Conservation (phyloP, 2,113 vertebrate genomes). For the Myrmecophaga tridactyla region DNA sequence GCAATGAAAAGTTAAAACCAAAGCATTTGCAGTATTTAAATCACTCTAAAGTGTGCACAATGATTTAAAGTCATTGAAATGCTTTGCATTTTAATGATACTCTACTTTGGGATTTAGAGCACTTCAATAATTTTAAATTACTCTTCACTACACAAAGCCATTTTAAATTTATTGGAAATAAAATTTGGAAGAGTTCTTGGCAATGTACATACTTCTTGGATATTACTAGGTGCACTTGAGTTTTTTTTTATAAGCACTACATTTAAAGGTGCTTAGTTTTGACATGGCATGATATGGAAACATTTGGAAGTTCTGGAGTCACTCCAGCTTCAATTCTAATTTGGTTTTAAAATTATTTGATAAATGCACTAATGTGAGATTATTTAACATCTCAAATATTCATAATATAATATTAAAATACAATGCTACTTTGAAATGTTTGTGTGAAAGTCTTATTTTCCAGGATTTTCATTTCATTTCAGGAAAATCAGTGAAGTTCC, state of each 20-base stretch:
- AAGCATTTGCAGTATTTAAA: conserved; percentile 71
- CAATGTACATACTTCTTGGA: conserved; percentile 74
- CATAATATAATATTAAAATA: neutral
- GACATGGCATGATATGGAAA: conserved; percentile 36
- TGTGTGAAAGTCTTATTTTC: neutral
- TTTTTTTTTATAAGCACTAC: conserved; percentile 72
- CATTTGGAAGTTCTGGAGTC: conserved; percentile 41
- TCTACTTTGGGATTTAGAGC: conserved; percentile 76
- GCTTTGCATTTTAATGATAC: conserved; percentile 79
- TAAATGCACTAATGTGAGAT: conserved; percentile 2
- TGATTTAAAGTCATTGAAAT: conserved; percentile 79
- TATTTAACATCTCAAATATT: neutral
- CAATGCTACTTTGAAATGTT: neutral
- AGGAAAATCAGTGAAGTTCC: neutral
- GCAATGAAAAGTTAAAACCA: conserved; percentile 59
- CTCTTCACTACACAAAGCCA: conserved; percentile 79
- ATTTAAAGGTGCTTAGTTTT: conserved; percentile 63
- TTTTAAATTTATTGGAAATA: conserved; percentile 83
- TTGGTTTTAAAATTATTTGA: neutral
- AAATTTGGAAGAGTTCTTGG: conserved; percentile 80
- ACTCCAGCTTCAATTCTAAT: conserved; percentile 44
- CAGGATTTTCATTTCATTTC: conserved; percentile 14
- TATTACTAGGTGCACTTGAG: conserved; percentile 73
- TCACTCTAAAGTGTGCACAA: conserved; percentile 58
- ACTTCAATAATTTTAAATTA: conserved; percentile 82